A percentile compares a stretch with the other conserved stretches of the same genome.
Evolutionary conservation across 2,888 invertebrate species (phyloP).

Genomic region (Pherbina coryleti): DNA sequence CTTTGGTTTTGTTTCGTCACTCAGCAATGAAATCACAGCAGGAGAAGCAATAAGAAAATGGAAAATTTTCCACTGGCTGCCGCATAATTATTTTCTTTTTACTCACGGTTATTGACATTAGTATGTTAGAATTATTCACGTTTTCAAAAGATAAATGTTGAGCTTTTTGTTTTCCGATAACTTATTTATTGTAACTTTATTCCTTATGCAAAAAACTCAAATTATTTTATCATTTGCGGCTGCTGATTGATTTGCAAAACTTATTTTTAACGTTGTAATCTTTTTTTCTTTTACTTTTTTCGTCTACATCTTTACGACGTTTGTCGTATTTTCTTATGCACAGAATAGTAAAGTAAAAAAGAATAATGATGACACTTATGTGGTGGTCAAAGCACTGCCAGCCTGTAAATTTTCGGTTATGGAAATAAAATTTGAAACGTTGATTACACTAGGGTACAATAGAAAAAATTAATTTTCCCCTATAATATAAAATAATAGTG

Average conservation of each 20-base stretch:
- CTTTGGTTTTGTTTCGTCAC: background rate
- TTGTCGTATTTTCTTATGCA: background rate
- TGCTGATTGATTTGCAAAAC: constrained; percentile 51
- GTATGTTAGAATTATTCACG: constrained; percentile 57
- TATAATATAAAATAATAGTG: too few species aligned
- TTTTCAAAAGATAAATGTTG: constrained; percentile 38
- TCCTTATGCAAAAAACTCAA: constrained; percentile 47
- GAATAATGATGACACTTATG: background rate
- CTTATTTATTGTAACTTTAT: background rate
- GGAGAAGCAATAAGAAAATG: background rate
- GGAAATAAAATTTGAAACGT: too few species aligned
- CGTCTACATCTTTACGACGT: background rate
- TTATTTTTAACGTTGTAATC: constrained; percentile 37
- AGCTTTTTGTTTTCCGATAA: constrained; percentile 29
- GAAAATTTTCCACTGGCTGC: constrained; percentile 38
- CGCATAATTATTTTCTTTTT: constrained; percentile 38
- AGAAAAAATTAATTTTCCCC: too few species aligned
- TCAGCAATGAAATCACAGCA: constrained; percentile 1
- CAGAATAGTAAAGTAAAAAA: background rate
- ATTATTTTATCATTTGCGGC: constrained; percentile 49
- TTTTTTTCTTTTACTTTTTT: constrained; percentile 32
- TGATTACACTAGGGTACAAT: too few species aligned
- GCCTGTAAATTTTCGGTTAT: background rate
- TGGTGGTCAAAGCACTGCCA: background rate
- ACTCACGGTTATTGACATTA: constrained; percentile 69